Conservation (phyloP, 2,888 invertebrate genomes). For the Leucoptera coffeella region DNA sequence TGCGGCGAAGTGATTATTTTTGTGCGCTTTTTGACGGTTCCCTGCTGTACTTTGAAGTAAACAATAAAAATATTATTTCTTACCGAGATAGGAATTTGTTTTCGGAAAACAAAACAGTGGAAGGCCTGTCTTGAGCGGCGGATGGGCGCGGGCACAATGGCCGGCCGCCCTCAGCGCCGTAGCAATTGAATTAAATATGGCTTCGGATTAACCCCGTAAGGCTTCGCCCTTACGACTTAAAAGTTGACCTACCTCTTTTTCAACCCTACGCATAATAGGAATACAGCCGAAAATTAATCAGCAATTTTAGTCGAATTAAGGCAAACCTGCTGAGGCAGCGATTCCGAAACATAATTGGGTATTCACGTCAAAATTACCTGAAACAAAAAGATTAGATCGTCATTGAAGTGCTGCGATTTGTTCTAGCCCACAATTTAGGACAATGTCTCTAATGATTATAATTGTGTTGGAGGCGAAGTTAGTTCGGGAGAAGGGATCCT, state of each 20-base stretch:
- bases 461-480: constrained; percentile 39
- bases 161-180: constrained; percentile 20
- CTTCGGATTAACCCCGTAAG: constrained; percentile 44
- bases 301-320: too few relatives aligned
- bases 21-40: constrained; percentile 2
- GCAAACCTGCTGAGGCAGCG: too few relatives aligned
- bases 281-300: constrained; percentile 9
- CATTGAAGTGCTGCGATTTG: constrained; percentile 29
- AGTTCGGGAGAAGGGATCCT: constrained; percentile 39
- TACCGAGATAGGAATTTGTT: not conserved
- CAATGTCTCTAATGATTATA: constrained; percentile 43
- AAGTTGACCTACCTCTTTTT: too few relatives aligned
- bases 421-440: constrained; percentile 34
- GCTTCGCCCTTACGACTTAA: constrained; percentile 42
- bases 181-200: constrained; percentile 52
- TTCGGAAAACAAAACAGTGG: not conserved
- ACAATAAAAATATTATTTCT: constrained; percentile 1
- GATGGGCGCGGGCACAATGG: constrained; percentile 25
- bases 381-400: constrained; percentile 36
- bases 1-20: constrained; percentile 4
- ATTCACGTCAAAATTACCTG: too few relatives aligned
- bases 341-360: too few relatives aligned
- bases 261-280: constrained; percentile 10
- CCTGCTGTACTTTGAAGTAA: not conserved
- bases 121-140: too few relatives aligned